Evolutionary conservation across 1,140 invertebrate genomes (phyloP).

Genomic region (Bombus polaris): DNA sequence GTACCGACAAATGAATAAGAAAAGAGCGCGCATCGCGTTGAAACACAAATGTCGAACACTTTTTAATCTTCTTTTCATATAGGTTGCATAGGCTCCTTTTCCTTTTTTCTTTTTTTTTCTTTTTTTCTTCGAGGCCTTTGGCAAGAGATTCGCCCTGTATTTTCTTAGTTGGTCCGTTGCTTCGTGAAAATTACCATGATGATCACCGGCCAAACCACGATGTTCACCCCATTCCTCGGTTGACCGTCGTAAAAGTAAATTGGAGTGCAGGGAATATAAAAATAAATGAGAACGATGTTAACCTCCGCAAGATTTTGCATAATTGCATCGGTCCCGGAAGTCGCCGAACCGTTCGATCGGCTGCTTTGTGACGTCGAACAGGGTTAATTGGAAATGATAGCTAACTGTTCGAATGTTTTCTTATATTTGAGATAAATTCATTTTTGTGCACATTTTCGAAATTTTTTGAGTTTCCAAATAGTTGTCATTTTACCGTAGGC

Average conservation of each 20-base stretch:
- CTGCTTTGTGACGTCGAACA: not conserved
- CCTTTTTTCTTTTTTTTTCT: too few species aligned
- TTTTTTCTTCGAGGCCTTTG: too few species aligned
- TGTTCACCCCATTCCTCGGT: not conserved
- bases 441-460: too few species aligned
- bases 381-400: not conserved
- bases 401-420: not conserved
- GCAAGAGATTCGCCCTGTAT: too few species aligned
- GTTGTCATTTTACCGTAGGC: too few species aligned
- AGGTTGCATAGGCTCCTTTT: too few species aligned
- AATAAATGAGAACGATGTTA: conserved; percentile 57
- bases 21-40: too few species aligned
- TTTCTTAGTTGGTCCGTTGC: not conserved
- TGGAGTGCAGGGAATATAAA: conserved; percentile 41
- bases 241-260: conserved; percentile 41
- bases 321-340: conserved; percentile 38
- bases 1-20: too few species aligned
- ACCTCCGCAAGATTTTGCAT: conserved; percentile 39
- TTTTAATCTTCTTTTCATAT: too few species aligned
- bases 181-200: conserved; percentile 18
- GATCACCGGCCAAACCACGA: not conserved
- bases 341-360: not conserved
- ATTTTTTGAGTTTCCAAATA: too few species aligned
- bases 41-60: too few species aligned
- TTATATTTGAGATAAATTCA: not conserved